phyloP scores from a whole-genome alignment of 2,888 invertebrate genomes.

The Troilus luridus region DNA sequence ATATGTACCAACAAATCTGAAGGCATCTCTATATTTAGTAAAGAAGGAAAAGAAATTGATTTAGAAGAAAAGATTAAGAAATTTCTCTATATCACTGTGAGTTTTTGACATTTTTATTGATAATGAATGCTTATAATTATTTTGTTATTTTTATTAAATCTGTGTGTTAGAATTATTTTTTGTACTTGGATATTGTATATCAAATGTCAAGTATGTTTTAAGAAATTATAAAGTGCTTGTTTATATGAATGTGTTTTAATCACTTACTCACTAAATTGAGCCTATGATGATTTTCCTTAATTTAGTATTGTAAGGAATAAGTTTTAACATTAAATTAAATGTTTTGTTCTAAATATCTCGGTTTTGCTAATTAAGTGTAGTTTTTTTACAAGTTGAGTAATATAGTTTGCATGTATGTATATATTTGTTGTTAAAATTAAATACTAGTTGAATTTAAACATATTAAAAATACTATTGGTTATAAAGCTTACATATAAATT shows the following conservation, averaged over 20 bases:
- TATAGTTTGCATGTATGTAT: not conserved
- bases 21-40: conserved; percentile 77
- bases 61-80: conserved; percentile 78
- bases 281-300: not conserved
- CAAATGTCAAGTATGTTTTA: not conserved
- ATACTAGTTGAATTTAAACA: not conserved
- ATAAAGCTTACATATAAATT: too few species aligned
- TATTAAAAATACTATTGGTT: not conserved
- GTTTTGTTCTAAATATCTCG: not conserved
- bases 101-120: conserved; percentile 65
- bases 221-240: not conserved
- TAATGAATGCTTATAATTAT: not conserved
- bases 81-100: conserved; percentile 79
- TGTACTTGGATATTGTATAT: not conserved
- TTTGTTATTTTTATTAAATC: not conserved
- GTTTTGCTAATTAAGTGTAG: not conserved
- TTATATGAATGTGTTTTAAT: not conserved
- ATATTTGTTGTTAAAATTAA: too few species aligned
- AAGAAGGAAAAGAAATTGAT: conserved; percentile 77
- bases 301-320: not conserved
- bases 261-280: not conserved
- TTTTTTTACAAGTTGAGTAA: not conserved
- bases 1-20: conserved; percentile 76
- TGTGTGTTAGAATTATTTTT: not conserved
- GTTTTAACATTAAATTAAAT: not conserved